These are phyloP conservation scores for Macrosiphum euphorbiae DNA, from an alignment of 2,888 invertebrate genomes.

Conservation along the genomic window DNA sequence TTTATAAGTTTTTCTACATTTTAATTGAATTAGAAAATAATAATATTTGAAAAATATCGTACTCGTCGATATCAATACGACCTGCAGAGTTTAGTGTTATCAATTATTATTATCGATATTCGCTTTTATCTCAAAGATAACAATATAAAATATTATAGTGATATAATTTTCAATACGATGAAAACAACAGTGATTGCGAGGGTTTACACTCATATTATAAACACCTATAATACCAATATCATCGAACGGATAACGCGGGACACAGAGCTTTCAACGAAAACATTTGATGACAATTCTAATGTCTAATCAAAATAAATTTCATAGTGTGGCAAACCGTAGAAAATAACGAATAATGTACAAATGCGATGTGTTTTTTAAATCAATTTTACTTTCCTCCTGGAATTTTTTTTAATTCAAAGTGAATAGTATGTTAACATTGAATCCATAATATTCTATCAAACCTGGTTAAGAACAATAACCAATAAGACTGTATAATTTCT, in stretches of 20 bases:
- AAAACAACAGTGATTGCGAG: neutral
- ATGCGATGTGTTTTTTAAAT: neutral
- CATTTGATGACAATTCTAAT: neutral
- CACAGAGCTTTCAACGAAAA: neutral
- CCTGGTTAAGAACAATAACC: neutral
- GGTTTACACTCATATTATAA: neutral
- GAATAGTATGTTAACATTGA: neutral
- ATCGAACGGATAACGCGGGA: neutral
- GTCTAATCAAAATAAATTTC: neutral
- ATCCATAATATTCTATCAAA: neutral
- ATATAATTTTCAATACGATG: neutral
- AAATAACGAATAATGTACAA: neutral
- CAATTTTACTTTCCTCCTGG: neutral
- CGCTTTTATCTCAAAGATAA: neutral
- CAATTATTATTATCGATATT: neutral
- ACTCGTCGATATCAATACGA: neutral
- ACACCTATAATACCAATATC: neutral
- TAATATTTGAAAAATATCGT: neutral
- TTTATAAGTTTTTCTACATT: neutral
- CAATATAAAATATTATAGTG: neutral
- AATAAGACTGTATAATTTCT: conserved; percentile 15
- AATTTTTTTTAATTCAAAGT: neutral
- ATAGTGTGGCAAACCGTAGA: neutral
- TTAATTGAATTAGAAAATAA: neutral
- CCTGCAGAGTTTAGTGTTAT: neutral